Percentiles rank a stretch among this genome's conserved stretches.
Conservation (phyloP, 2,888 invertebrate genomes). For the Polyommatus iphigenia region DNA sequence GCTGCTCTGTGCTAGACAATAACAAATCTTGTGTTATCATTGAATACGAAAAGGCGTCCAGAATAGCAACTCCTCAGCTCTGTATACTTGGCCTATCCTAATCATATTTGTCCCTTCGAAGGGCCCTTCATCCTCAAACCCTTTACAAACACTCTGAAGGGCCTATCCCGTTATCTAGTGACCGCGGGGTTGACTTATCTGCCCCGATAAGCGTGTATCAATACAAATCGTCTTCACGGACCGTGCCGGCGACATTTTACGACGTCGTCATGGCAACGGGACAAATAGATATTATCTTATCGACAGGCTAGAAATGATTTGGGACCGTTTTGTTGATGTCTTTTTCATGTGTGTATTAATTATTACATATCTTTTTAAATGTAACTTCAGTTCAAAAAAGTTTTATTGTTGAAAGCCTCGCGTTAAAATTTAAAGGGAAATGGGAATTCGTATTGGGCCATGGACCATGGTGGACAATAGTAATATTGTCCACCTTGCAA, state of each 20-base stretch:
- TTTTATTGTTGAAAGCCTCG: too few relatives aligned
- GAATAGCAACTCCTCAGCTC: neutral
- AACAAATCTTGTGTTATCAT: neutral
- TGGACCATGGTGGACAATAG: too few relatives aligned
- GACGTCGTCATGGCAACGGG: neutral
- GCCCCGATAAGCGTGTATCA: neutral
- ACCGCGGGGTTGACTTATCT: neutral
- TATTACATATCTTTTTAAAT: too few relatives aligned
- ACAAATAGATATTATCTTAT: slow-evolving; percentile 2
- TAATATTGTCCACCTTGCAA: too few relatives aligned
- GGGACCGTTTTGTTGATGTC: neutral
- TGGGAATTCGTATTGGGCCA: too few relatives aligned
- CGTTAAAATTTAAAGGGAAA: too few relatives aligned
- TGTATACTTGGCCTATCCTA: neutral
- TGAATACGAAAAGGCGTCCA: neutral
- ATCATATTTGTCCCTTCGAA: neutral
- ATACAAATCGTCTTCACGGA: slow-evolving; percentile 4
- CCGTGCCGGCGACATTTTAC: neutral
- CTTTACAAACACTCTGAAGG: neutral
- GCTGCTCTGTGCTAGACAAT: too few relatives aligned
- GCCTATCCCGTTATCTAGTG: neutral
- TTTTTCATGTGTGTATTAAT: neutral
- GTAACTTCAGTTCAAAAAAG: too few relatives aligned
- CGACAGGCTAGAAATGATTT: neutral
- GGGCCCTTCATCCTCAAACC: neutral